Base-by-base conservation (phyloP, 2,888 invertebrate species). In the Eupsilia transversa region DNA sequence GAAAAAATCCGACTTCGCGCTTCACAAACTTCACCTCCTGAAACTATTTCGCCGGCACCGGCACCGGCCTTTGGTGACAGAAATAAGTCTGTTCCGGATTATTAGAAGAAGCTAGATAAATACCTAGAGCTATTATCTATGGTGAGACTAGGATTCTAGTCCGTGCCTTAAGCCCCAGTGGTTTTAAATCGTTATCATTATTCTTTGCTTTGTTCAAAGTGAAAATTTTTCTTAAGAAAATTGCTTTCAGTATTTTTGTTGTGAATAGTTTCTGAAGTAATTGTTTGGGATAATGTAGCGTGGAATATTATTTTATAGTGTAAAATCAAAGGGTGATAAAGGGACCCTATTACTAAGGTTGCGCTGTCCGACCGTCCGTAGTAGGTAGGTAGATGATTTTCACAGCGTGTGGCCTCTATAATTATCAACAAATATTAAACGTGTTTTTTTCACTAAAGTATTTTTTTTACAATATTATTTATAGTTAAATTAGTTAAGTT, bases 51-150 rank as follows among this genome's bases (percentile, higher is more conserved):
- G 46, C 35, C 59, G 17, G 41, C 33, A 57, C 67, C 46, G n/a
- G n/a, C n/a, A n/a, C n/a, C n/a, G n/a, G n/a, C n/a, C 68, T 69
- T 78, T 69, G 59, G 74, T 52, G 87, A 81, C 79, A 77, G 70
- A 72, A 87, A 85, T 87, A 87, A 87, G 79, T 78, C 63, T 64
- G 67, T 78, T 77, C 77, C 69, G 78, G 82, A 82, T 75, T 84
- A 87, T 87, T 87, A 82, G 71, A 70, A 54, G 56, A 46, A 80
- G 86, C 82, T 79, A 86, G 84, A 87, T 77, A 87, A 86, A 86
- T 86, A 82, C 74, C 49, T 72, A 56, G 74, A 70, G 59, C 84
- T 81, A 79, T 86, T 85, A 69, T 78, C 61, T 46, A 77, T 80
- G 73, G 74, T 49, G 57, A 75, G 83, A 76, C 81, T 77, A 72